phyloP scores from a whole-genome alignment of 2,113 vertebrate species.

The Chitala chitala region DNA sequence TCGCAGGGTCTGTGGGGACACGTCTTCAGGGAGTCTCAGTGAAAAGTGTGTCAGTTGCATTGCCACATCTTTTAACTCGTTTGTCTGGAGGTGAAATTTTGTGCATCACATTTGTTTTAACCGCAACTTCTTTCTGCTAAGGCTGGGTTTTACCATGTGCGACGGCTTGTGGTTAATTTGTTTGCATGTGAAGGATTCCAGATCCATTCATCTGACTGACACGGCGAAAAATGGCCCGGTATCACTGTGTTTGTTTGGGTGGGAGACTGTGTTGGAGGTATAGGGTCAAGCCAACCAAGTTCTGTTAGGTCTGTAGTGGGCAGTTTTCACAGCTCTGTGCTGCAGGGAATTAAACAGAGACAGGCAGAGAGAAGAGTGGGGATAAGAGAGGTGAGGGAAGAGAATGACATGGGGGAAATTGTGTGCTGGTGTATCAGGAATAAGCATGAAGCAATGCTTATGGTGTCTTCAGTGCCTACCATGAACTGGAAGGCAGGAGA shows the following conservation, averaged over 20 bases:
- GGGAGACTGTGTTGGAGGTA: conserved; percentile 29
- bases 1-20: background rate
- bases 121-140: too few relatives aligned
- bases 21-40: background rate
- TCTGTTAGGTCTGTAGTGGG: conserved; percentile 49
- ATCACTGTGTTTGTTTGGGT: background rate
- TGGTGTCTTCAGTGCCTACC: too few relatives aligned
- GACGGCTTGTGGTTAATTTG: too few relatives aligned
- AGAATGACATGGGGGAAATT: conserved; percentile 17
- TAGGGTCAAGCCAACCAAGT: conserved; percentile 59
- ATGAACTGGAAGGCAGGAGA: too few relatives aligned
- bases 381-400: conserved; percentile 8
- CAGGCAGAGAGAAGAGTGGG: background rate
- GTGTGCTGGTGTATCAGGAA: conserved; percentile 25
- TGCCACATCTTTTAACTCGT: background rate
- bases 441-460: too few relatives aligned
- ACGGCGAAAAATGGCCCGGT: too few relatives aligned
- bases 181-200: too few relatives aligned
- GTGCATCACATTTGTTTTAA: background rate
- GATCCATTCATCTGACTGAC: too few relatives aligned
- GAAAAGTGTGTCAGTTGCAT: background rate
- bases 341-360: conserved; percentile 51
- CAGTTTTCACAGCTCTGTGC: conserved; percentile 62
- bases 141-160: too few relatives aligned
- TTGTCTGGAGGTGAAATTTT: background rate